phyloP scores from a whole-genome alignment of 1,140 invertebrate genomes.

The Aphis gossypii region DNA sequence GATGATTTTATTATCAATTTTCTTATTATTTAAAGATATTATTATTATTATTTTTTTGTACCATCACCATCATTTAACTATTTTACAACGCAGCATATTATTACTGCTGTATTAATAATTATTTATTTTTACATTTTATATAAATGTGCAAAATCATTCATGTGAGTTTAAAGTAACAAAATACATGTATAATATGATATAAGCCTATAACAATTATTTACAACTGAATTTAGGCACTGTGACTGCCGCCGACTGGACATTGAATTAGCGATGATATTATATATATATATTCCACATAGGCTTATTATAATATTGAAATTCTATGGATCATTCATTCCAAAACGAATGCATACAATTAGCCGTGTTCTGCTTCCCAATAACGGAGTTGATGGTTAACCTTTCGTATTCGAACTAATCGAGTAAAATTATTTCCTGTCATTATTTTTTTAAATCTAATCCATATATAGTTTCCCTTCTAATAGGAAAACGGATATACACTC shows the following conservation, averaged over 20 bases:
- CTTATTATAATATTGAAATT: conserved; percentile 23
- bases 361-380: neutral
- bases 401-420: neutral
- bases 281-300: neutral
- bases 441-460: conserved; percentile 47
- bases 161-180: neutral
- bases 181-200: neutral
- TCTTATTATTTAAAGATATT: neutral
- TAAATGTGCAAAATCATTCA: neutral
- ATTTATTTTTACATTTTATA: neutral
- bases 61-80: neutral
- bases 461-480: conserved; percentile 33
- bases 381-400: conserved; percentile 20
- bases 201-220: neutral
- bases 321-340: conserved; percentile 40
- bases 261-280: neutral
- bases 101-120: neutral
- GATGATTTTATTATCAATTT: neutral
- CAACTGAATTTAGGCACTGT: neutral
- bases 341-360: conserved; percentile 8
- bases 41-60: neutral
- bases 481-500: conserved; percentile 57
- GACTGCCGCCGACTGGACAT: neutral
- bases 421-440: conserved; percentile 54
- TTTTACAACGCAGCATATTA: neutral